Base-by-base conservation (phyloP, 2,113 vertebrate genomes). In the Physeter macrocephalus region DNA sequence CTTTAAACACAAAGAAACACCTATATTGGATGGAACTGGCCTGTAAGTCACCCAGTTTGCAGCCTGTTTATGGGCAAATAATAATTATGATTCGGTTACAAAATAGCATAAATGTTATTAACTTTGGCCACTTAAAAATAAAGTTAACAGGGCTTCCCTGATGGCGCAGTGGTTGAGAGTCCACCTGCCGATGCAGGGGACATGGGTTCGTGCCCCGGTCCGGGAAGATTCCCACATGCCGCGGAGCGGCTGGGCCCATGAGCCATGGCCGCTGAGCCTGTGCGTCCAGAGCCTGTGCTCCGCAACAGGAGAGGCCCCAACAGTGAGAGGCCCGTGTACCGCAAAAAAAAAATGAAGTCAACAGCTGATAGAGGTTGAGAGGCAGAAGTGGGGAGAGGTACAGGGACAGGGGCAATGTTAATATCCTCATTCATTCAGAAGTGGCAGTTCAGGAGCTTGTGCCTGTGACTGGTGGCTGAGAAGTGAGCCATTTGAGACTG, bases 361-460 rank as follows among this genome's bases (percentile, higher is more conserved):
- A 10, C 2, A 27, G 69, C 78, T n/a, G 59, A 34, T 9, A 0
- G 17, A 31, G 78, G n/a, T 8, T 2, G 20, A 29, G 69, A 31
- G 61, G 27, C 13, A 10, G 49, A 11, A 21, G 49, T 67, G 5
- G 14, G 15, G 41, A 64, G 36, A 34, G 23, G 72, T 14, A 2
- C 12, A 5, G 21, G 43, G 13, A 3, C 8, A 10, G 27, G 1
- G 7, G 7, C 4, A 15, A 11, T 25, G 25, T 25, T 9, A 15
- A 2, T 27, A 82, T 25, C 12, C 54, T 46, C 31, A 0, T 8
- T 23, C 5, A 17, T 8, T 23, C 5, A 17, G 34, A 75, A 27
- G 77, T 4, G 25, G 34, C 61, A 4, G 0, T 36, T 59, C 25
- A 4, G 81, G 59, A 61, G 18, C 18, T 20, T 0, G 2, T 34